Percentiles rank a stretch among this genome's conserved stretches.
phyloP scores from a whole-genome alignment of 2,113 vertebrate species.

The Abramis brama region DNA sequence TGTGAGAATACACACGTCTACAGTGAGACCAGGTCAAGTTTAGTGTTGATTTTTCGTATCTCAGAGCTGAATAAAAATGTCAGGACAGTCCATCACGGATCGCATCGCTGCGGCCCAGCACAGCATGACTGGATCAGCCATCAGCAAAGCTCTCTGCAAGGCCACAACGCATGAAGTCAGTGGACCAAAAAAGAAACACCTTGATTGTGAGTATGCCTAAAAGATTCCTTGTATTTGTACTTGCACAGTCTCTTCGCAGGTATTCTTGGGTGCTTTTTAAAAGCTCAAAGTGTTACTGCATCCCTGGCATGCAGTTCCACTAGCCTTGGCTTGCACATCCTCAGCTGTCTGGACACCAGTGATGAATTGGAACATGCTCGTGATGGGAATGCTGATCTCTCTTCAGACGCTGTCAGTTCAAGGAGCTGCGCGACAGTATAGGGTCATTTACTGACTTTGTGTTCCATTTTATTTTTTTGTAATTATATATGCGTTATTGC shows the following conservation, averaged over 20 bases:
- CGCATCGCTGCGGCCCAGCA: constrained; percentile 87
- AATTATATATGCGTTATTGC: background rate
- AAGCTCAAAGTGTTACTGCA: background rate
- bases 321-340: constrained; percentile 31
- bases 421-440: background rate
- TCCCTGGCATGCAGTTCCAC: background rate
- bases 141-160: constrained; percentile 89
- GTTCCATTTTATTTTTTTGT: background rate
- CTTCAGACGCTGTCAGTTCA: background rate
- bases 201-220: constrained; percentile 84
- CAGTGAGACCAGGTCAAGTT: constrained; percentile 43
- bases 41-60: constrained; percentile 56
- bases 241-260: background rate
- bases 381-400: constrained; percentile 37
- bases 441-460: background rate
- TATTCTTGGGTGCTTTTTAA: background rate
- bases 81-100: constrained; percentile 89
- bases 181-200: constrained; percentile 90
- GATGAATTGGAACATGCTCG: constrained; percentile 17
- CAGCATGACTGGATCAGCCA: constrained; percentile 86
- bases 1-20: background rate
- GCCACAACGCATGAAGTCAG: constrained; percentile 89
- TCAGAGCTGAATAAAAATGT: constrained; percentile 72
- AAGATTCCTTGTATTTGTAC: background rate
- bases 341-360: constrained; percentile 26